phyloP scores from a whole-genome alignment of 1,140 invertebrate species.

The Saccostrea glomerata region DNA sequence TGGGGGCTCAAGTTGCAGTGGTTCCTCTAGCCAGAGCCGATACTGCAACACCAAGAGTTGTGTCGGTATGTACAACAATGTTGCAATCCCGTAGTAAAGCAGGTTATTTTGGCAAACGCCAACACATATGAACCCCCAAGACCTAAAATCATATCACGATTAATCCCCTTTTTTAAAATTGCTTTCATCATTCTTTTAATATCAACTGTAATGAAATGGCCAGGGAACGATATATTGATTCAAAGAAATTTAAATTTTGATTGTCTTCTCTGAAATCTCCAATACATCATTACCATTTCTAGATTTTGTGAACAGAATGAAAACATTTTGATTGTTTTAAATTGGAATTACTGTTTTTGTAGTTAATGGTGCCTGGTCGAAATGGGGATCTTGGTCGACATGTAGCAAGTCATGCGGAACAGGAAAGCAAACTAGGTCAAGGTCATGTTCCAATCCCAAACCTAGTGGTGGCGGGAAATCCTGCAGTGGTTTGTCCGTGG shows the following conservation, averaged over 20 bases:
- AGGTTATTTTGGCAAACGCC: not conserved
- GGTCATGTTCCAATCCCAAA: not conserved
- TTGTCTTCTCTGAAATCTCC: no score
- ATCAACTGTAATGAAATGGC: not conserved
- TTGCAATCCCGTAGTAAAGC: not conserved
- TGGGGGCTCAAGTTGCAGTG: not conserved
- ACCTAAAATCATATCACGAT: not conserved
- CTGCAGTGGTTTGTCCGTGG: not conserved
- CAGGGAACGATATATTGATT: constrained; percentile 16
- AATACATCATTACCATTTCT: no score
- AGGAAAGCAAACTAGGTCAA: not conserved
- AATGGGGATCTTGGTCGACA: not conserved
- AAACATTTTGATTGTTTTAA: not conserved
- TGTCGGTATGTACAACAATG: not conserved
- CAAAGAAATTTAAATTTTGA: no score
- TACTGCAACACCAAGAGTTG: not conserved
- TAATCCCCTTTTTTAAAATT: no score
- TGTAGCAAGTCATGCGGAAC: not conserved
- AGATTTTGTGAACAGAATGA: no score
- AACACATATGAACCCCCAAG: not conserved
- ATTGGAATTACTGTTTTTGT: not conserved
- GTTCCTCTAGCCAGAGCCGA: not conserved
- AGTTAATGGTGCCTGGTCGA: not conserved
- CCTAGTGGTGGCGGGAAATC: not conserved
- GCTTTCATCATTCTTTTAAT: not conserved